Base-by-base conservation (phyloP, 53 echinoderm and acorn worm species). In the Apostichopus leukothele region DNA sequence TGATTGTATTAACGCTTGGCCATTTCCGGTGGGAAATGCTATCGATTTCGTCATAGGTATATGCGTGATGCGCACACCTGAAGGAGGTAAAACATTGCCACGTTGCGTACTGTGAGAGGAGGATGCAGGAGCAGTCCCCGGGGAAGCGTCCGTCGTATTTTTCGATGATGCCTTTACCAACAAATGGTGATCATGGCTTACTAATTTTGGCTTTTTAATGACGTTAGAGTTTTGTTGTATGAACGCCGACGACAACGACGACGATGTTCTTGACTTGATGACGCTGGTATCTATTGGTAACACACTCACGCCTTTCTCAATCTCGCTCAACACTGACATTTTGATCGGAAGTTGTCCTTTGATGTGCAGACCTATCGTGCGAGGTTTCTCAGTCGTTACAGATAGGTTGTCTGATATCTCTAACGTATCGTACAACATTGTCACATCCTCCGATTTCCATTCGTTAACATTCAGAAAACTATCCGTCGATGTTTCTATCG, bases 31-130 rank as follows among this genome's bases (percentile, higher is more conserved):
- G 12, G 88, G 55, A 51, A 75, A 57, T 0, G 88, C 39, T 59
- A 87, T 87, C 11, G 88, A 78, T 68, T 89, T 92, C 18, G 71
- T 76, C 57, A 92, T 78, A 12, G 98, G 98, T 76, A 94, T 93
- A 77, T 98, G 94, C 8, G 96, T 94, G 19, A 98, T 91, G 79
- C 94, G 95, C 63, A 96, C 95, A 3, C 98, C 98, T 25, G 98
- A 94, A 6, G 95, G 94, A 23, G 98, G 95, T 11, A 98, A 86
- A 18, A 96, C 78, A 84, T 67, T 87, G 75, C 85, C 66, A 51
- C 85, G 67, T 50, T 67, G 66, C 26, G 61, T 27, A 26, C 25
- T 85, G 10, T 66, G 66, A 7, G 85, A 60, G 50, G 11, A 7
- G 1, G 77, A 6, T 4, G 21, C 27, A 39, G 39, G 1, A 39